phyloP scores from a whole-genome alignment of 2,888 invertebrate genomes.

The Leptura quadrifasciata region DNA sequence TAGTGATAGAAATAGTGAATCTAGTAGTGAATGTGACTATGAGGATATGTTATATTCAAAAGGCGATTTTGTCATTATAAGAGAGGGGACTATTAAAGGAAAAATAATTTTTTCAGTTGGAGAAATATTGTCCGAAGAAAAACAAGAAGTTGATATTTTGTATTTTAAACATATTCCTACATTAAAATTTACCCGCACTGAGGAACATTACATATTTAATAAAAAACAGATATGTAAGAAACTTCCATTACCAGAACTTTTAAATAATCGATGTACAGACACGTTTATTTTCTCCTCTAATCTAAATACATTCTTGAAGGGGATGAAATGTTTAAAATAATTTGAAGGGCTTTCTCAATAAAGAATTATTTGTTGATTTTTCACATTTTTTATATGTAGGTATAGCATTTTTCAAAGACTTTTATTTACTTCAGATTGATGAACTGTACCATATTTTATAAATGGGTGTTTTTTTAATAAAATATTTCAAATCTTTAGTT shows the following conservation, averaged over 20 bases:
- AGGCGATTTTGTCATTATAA: constrained; percentile 36
- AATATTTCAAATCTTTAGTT: no score
- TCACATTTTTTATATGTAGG: not conserved
- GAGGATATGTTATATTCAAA: constrained; percentile 22
- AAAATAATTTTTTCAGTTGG: constrained; percentile 38
- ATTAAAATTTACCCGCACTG: no score
- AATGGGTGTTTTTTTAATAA: no score
- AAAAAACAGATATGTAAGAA: not conserved
- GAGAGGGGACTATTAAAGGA: constrained; percentile 33
- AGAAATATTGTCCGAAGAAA: constrained; percentile 28
- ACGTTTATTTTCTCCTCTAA: not conserved
- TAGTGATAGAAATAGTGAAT: constrained; percentile 27
- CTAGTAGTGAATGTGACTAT: constrained; percentile 28
- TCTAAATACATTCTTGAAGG: constrained; percentile 5
- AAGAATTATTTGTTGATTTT: not conserved
- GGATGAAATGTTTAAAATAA: not conserved
- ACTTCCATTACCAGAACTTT: not conserved
- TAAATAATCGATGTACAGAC: no score
- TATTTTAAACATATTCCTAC: not conserved
- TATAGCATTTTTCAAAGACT: no score
- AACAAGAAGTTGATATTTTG: not conserved
- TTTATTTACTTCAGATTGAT: no score
- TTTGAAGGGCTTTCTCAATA: not conserved
- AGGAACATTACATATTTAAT: not conserved
- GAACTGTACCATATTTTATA: no score